Evolutionary conservation across 2,113 vertebrate species (phyloP).

Genomic region (Gopherus evgoodei): DNA sequence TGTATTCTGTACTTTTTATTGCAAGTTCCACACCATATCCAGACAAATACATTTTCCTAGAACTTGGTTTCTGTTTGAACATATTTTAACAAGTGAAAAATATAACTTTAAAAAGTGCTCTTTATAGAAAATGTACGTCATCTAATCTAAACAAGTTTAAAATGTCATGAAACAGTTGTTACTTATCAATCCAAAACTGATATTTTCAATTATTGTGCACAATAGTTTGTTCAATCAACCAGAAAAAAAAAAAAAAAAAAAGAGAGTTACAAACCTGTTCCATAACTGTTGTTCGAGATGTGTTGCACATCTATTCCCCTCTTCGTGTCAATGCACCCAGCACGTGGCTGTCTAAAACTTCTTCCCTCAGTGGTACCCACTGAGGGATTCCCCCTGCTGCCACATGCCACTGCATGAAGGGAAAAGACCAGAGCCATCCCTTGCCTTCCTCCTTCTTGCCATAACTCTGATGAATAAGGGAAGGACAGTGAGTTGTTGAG

Average conservation of each 20-base stretch:
- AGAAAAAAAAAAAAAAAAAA: neutral
- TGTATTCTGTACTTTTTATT: constrained; percentile 98
- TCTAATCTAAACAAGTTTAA: neutral
- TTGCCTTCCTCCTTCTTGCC: neutral
- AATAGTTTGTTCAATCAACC: neutral
- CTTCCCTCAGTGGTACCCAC: neutral
- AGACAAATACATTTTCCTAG: constrained; percentile 90
- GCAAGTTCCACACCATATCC: constrained; percentile 97
- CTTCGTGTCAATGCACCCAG: neutral
- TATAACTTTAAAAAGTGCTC: neutral
- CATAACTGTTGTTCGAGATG: neutral
- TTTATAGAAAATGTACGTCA: neutral
- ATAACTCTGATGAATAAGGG: neutral
- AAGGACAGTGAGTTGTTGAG: neutral
- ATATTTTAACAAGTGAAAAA: constrained; percentile 39
- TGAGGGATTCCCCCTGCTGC: neutral
- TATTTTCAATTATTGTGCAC: neutral
- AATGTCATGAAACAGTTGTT: neutral
- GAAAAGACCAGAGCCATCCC: neutral
- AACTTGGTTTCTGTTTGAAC: constrained; percentile 82
- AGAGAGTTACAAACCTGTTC: neutral
- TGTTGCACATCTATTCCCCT: neutral
- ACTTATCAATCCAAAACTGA: neutral
- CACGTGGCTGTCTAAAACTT: neutral
- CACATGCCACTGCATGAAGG: neutral